Base-by-base conservation (phyloP, 2,113 vertebrate species). In the Ellobius talpinus region DNA sequence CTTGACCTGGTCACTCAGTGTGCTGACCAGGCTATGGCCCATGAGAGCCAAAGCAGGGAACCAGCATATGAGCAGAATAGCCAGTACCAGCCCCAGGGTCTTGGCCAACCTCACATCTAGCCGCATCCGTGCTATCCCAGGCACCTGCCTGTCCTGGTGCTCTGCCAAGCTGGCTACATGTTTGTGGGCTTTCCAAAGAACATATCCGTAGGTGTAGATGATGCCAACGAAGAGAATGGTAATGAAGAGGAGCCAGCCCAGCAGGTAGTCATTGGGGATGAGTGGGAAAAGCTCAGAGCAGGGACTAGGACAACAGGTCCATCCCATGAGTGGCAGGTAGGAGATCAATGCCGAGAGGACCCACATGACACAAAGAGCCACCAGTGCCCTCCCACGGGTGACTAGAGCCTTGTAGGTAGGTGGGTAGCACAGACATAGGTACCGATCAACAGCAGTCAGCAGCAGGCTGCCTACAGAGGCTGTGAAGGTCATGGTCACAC, bases 401-500 rank as follows among this genome's bases (percentile, higher is more conserved):
- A 99, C 97, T 13, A 99, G 96, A 45, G 98, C 92, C 97, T 99
- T 99, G 98, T 99, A 99, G 0, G 97, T 33, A 0, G 98, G 97
- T 0, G 99, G 99, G 26, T 98, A 98, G 90, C 98, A 96, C 97
- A 99, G 99, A 97, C 99, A 99, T 95, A 99, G 97, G 98, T 99
- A 99, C 17, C 99, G 99, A 97, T 99, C 99, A 74, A 99, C 87
- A 8, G 99, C 99, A 0, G 99, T 99, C 93, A 99, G 98, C 96
- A 99, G 98, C 93, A 99, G 98, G 97, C 99, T 99, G 90, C 99
- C 99, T 89, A 99, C 98, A 3, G 99, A 99, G 74, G 98, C 99
- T 0, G 99, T 99, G 97, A 99, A 99, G 74, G 99, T 98, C 16
- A 99, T 97, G 90, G 98, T 99, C 96, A 99, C 99, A 0, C 99